Conservation (phyloP, 2,113 vertebrate genomes). For the Talpa occidentalis region DNA sequence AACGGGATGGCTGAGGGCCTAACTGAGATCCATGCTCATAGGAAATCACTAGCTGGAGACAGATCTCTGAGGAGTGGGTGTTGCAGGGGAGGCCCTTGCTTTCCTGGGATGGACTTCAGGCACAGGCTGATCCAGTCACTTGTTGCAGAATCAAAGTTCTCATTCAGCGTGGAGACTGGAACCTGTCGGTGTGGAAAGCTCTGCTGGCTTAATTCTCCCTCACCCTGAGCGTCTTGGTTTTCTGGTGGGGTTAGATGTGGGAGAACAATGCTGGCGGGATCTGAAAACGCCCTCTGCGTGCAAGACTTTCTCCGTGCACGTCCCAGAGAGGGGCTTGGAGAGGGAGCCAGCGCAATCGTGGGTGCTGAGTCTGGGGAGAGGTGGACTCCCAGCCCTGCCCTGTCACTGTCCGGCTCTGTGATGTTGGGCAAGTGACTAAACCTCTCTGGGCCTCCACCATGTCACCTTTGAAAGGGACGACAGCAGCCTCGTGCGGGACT, state of each 20-base stretch:
- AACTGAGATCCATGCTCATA: background rate
- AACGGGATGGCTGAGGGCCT: background rate
- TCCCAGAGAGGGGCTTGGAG: too few species aligned
- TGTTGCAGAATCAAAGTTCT: too few species aligned
- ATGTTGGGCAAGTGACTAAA: background rate
- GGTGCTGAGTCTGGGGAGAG: too few species aligned
- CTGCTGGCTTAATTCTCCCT: background rate
- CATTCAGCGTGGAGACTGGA: fast-evolving
- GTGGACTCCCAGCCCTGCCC: background rate
- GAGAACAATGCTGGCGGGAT: background rate
- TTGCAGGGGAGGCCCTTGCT: background rate
- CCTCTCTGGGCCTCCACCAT: background rate
- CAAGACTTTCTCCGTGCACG: background rate
- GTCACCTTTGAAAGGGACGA: background rate
- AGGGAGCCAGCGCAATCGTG: background rate
- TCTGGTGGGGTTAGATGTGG: background rate
- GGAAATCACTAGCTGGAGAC: background rate
- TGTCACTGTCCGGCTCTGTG: background rate
- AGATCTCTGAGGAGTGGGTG: background rate
- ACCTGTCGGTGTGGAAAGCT: background rate
- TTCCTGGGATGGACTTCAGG: background rate
- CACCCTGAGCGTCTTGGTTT: background rate
- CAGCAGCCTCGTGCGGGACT: fast-evolving
- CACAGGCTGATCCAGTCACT: fast-evolving
- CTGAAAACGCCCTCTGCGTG: too few species aligned